phyloP scores from a whole-genome alignment of 2,113 vertebrate genomes.

The Sylvietta virens region DNA sequence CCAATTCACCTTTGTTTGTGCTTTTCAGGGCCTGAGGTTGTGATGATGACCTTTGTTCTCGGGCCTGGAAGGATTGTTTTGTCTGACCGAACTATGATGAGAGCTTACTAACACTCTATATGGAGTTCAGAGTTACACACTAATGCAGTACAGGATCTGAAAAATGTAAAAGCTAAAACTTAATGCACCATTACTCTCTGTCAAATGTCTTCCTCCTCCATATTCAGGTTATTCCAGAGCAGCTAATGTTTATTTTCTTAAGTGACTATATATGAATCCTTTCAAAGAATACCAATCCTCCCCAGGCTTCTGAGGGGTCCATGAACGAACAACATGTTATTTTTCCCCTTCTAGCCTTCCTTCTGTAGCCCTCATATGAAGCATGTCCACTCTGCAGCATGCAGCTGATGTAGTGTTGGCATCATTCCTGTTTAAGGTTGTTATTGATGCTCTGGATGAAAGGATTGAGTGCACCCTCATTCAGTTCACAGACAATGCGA shows the following conservation, averaged over 20 bases:
- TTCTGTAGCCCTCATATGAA: background rate
- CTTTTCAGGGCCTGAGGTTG: fast-evolving
- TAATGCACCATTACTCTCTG: background rate
- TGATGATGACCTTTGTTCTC: background rate
- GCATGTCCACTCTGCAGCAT: fast-evolving
- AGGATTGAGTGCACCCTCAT: fast-evolving
- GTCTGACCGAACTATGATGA: background rate
- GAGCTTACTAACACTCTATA: background rate
- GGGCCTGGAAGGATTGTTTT: background rate
- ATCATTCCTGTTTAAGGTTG: background rate
- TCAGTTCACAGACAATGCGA: background rate
- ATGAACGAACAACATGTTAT: background rate
- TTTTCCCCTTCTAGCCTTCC: background rate
- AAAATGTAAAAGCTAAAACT: background rate
- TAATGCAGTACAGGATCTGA: background rate
- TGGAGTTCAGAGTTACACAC: background rate
- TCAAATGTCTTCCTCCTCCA: background rate
- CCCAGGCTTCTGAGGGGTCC: background rate
- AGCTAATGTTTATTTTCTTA: background rate
- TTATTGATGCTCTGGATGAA: background rate
- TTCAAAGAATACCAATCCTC: background rate
- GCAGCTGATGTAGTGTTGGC: background rate
- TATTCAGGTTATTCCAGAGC: background rate
- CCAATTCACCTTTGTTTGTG: too few relatives aligned
- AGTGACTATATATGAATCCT: background rate